These are phyloP conservation scores for Gambusia affinis DNA, from an alignment of 2,113 vertebrate species.

Conservation along the genomic window DNA sequence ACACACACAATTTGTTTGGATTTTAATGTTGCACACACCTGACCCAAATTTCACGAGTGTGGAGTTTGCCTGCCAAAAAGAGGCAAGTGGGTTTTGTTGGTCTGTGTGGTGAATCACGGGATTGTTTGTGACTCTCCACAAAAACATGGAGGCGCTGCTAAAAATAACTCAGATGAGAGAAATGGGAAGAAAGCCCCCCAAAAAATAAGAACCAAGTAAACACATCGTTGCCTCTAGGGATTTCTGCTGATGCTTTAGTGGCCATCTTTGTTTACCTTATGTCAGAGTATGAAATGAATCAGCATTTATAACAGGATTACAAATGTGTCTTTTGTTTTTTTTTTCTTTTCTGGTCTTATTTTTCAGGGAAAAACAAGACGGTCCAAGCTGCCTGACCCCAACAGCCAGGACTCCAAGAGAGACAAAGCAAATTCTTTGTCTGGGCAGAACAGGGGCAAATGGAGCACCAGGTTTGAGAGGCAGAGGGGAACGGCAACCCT, in stretches of 20 bases:
- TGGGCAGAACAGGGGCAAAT: slow-evolving; percentile 79
- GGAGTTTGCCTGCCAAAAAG: slow-evolving; percentile 9
- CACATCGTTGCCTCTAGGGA: slow-evolving; percentile 46
- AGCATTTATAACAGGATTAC: slow-evolving; percentile 11
- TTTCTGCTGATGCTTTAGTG: slow-evolving; percentile 38
- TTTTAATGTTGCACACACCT: slow-evolving; percentile 11
- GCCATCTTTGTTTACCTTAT: slow-evolving; percentile 43
- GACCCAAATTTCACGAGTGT: slow-evolving; percentile 2
- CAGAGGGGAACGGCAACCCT: slow-evolving; percentile 65
- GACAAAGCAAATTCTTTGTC: slow-evolving; percentile 79
- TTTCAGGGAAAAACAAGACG: slow-evolving; percentile 85
- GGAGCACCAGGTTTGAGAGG: slow-evolving; percentile 79
- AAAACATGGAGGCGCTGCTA: slow-evolving; percentile 52
- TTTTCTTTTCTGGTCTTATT: slow-evolving; percentile 21
- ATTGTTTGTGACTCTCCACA: slow-evolving; percentile 31
- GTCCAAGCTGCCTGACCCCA: slow-evolving; percentile 87
- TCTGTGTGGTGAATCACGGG: slow-evolving; percentile 35
- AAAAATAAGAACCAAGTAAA: slow-evolving; percentile 36
- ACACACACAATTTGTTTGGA: slow-evolving; percentile 4
- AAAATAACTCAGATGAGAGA: slow-evolving; percentile 56
- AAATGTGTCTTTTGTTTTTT: not conserved
- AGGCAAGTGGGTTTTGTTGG: slow-evolving; percentile 24
- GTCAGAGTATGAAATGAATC: slow-evolving; percentile 40
- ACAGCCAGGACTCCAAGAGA: slow-evolving; percentile 81
- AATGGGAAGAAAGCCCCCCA: not conserved